A percentile compares a stretch with the other conserved stretches of the same genome.
phyloP scores from a whole-genome alignment of 1,140 invertebrate species.

The Pteromalus puparum region DNA sequence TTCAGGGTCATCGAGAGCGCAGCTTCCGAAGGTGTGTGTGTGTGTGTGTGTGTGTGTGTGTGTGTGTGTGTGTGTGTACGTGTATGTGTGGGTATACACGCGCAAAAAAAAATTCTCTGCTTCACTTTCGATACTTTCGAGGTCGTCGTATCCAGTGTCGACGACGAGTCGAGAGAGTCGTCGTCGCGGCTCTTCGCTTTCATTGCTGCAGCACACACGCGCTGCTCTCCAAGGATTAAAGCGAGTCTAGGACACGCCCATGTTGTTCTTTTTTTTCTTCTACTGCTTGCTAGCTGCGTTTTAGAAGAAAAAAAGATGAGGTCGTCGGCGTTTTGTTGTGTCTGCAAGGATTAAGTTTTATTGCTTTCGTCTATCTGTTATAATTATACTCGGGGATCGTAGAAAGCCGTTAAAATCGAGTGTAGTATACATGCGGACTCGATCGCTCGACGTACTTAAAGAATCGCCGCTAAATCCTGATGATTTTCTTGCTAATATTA shows the following conservation, averaged over 20 bases:
- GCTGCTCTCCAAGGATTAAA: constrained; percentile 63
- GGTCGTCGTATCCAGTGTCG: constrained; percentile 66
- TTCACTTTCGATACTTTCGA: constrained; percentile 72
- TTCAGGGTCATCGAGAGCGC: constrained; percentile 43
- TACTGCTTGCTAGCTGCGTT: background rate
- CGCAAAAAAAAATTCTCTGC: constrained; percentile 53
- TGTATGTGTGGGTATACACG: background rate
- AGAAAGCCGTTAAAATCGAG: no score
- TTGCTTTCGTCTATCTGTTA: no score
- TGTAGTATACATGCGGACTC: no score
- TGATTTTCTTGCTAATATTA: no score
- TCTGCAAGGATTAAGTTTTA: no score
- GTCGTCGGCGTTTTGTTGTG: background rate
- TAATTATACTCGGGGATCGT: no score
- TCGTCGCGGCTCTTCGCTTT: constrained; percentile 69
- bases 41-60: background rate
- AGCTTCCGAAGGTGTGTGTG: constrained; percentile 22
- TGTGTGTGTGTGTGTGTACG: background rate
- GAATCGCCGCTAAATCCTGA: no score
- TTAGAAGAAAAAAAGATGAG: background rate
- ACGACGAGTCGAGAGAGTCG: constrained; percentile 61
- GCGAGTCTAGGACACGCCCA: background rate
- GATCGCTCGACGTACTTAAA: no score
- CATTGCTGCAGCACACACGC: constrained; percentile 55
- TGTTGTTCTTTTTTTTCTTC: background rate